phyloP scores from a whole-genome alignment of 1,140 invertebrate species.

The Oppia nitens region DNA sequence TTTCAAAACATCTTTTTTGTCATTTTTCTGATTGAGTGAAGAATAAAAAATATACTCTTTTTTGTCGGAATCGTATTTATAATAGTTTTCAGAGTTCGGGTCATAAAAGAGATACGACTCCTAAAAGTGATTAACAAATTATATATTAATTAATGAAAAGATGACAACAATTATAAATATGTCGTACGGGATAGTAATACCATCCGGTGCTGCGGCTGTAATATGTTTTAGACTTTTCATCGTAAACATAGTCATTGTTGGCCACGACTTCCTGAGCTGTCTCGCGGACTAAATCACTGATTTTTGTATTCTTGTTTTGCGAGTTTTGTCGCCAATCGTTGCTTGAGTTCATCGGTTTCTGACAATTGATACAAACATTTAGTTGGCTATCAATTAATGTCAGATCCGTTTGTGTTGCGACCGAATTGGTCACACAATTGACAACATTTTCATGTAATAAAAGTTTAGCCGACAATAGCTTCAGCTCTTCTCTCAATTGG shows the following conservation, averaged over 20 bases:
- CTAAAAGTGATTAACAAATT: too few relatives aligned
- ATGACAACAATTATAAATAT: neutral
- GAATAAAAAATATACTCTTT: constrained; percentile 10
- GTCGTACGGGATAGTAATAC: constrained; percentile 20
- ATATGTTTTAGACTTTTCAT: constrained; percentile 19
- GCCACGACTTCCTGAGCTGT: neutral
- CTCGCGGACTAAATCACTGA: constrained; percentile 1
- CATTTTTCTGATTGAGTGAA: neutral
- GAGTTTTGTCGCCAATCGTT: neutral
- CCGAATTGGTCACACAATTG: neutral
- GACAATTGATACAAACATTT: neutral
- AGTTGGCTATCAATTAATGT: neutral
- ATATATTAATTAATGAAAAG: too few relatives aligned
- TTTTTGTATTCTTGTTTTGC: neutral
- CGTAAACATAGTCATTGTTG: constrained; percentile 19
- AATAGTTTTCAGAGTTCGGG: constrained; percentile 12
- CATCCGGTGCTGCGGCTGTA: constrained; percentile 18
- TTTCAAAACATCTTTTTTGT: neutral
- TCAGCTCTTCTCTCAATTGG: constrained; percentile 3
- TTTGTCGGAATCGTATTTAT: constrained; percentile 9
- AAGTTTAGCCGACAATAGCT: constrained; percentile 13
- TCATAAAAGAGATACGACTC: constrained; percentile 13
- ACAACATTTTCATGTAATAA: neutral
- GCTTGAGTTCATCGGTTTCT: neutral
- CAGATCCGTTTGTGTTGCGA: constrained; percentile 5